phyloP scores from a whole-genome alignment of 2,113 vertebrate genomes.

The Psettodes erumei region DNA sequence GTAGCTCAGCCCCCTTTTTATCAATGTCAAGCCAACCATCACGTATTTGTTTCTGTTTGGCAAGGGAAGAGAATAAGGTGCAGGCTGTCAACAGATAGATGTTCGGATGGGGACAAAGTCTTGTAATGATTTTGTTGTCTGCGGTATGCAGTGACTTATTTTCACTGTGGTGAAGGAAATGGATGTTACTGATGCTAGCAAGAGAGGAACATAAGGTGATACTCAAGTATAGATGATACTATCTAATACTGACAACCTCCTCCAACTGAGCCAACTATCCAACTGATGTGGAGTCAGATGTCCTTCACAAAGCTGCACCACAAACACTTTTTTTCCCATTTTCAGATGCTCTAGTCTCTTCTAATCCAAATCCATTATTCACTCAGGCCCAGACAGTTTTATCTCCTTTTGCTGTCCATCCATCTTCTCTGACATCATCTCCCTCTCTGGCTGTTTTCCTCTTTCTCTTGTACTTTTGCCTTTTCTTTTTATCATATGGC shows the following conservation, averaged over 20 bases:
- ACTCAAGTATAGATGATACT: conserved; percentile 32
- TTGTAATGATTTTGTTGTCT: conserved; percentile 7
- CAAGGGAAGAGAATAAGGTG: background rate
- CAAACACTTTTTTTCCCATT: background rate
- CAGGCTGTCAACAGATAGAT: background rate
- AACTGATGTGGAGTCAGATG: conserved; percentile 36
- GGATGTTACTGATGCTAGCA: background rate
- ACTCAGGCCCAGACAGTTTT: background rate
- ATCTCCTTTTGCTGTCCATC: conserved; percentile 19
- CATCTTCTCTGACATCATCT: conserved; percentile 31
- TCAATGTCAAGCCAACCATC: conserved; percentile 7
- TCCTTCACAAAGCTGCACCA: conserved; percentile 23
- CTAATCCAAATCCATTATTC: conserved; percentile 6
- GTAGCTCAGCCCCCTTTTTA: conserved; percentile 34
- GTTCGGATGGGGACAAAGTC: background rate
- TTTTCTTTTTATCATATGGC: background rate
- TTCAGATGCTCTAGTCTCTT: conserved; percentile 3
- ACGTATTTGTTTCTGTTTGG: conserved; percentile 3
- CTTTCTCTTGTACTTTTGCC: background rate
- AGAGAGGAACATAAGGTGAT: background rate
- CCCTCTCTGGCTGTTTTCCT: conserved; percentile 10
- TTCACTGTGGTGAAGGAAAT: conserved; percentile 19
- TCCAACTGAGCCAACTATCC: conserved; percentile 29
- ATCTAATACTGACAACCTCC: conserved; percentile 45
- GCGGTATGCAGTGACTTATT: background rate